Base-by-base conservation (phyloP, 2,113 vertebrate species). In the Tinamus guttatus region DNA sequence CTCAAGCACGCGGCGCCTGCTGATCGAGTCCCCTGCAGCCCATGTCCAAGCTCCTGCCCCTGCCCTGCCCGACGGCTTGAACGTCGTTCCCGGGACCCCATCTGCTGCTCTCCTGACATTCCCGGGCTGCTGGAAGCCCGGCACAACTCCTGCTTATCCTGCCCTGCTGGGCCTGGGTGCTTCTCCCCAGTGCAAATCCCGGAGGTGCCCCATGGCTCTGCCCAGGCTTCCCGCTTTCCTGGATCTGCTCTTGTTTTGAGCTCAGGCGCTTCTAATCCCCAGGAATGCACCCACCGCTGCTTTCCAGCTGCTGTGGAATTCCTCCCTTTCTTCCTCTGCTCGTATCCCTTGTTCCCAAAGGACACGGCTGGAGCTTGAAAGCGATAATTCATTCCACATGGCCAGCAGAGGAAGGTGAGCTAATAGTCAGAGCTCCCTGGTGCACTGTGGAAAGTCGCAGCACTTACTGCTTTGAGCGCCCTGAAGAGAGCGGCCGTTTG, bases 71-170 rank as follows among this genome's bases (percentile, higher is more conserved):
- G n/a, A n/a, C n/a, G 4, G 67, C 28, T 83, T 36, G 43, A 52
- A 0, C 0, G 0, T 5, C 45, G 34, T 34, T 28, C 5, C 52
- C 40, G 19, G 7, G 17, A 60, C 13, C 9, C 41, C 14, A 52
- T 62, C 47, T 90, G 8, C 41, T 60, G 38, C n/a, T 68, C 58
- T 52, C 41, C 56, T 75, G 64, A 64, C 68, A 22, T 52, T 75
- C 40, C 21, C 25, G 60, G 32, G 19, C 14, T 83, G 45, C n/a
- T 25, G 22, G 0, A 0, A 1, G 18, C 28, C 30, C 51, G 75
- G 25, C 32, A 73, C 11, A 3, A 0, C 36, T 47, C 14, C 2
- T 34, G 25, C 7, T 85, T 32, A 19, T 93, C 8, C 56, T 78
- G 40, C 40, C 81, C 11, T 20, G 1, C 51, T 75, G 13, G 5